phyloP scores from a whole-genome alignment of 2,113 vertebrate species.

The Sprattus sprattus region DNA sequence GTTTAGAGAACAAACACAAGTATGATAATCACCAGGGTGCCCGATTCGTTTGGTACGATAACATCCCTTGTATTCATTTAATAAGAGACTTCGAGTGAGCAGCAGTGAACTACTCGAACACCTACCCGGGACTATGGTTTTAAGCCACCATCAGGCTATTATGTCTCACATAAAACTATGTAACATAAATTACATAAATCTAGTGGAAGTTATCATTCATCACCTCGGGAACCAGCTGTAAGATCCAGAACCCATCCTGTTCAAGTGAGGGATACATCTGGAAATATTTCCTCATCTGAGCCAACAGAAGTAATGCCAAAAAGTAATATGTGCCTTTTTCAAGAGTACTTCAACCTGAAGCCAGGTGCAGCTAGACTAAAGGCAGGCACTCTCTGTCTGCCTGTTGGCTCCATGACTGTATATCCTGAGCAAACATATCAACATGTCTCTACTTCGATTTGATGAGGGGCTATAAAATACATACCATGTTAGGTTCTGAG shows the following conservation, averaged over 20 bases:
- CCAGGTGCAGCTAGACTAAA: neutral
- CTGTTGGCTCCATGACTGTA: neutral
- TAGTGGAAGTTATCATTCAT: no score
- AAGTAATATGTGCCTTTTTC: no score
- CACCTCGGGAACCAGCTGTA: neutral
- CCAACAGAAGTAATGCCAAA: no score
- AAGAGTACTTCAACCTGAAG: neutral
- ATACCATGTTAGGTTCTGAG: neutral
- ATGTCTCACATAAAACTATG: neutral
- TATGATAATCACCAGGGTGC: conserved; percentile 43
- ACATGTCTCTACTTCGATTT: neutral
- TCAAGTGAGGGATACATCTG: neutral
- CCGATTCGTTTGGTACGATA: conserved; percentile 24
- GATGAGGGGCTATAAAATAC: neutral
- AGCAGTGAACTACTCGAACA: neutral
- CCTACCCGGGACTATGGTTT: neutral
- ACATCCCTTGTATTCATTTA: neutral
- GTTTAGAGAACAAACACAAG: conserved; percentile 51
- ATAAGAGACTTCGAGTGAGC: neutral
- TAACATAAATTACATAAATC: neutral
- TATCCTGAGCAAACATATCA: neutral
- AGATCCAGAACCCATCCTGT: neutral
- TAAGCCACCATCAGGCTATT: neutral
- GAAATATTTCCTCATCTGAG: no score
- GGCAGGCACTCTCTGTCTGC: neutral